Percentiles rank a stretch among this genome's conserved stretches.
phyloP scores from a whole-genome alignment of 2,113 vertebrate species.

The Rhadina sibilatrix region DNA sequence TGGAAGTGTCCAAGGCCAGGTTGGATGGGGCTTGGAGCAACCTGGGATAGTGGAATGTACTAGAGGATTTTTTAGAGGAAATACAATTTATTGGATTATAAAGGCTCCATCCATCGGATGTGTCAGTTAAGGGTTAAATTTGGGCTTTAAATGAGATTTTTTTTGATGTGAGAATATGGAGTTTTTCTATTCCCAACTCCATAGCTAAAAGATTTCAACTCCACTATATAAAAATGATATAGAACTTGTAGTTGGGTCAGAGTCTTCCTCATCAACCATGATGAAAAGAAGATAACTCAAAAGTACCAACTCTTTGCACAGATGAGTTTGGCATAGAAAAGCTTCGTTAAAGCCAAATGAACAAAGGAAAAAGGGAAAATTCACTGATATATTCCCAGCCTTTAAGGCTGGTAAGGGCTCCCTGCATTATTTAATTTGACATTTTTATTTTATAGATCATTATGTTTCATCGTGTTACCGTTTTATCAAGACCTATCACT shows the following conservation, averaged over 20 bases:
- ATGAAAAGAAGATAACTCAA: background rate
- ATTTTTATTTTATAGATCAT: background rate
- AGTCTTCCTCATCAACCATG: background rate
- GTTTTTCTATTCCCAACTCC: background rate
- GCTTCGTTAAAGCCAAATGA: background rate
- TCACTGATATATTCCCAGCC: background rate
- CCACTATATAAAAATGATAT: background rate
- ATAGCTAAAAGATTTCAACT: background rate
- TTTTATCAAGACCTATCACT: background rate
- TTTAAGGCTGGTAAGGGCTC: background rate
- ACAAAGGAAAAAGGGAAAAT: background rate
- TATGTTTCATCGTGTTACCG: background rate
- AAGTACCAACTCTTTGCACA: background rate
- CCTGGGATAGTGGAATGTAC: background rate
- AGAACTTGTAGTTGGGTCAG: background rate
- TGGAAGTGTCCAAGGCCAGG: background rate
- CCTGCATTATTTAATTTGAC: conserved; percentile 1
- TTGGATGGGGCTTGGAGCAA: fast-evolving
- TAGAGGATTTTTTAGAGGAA: background rate
- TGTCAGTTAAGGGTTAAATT: background rate
- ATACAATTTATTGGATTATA: background rate
- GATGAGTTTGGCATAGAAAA: background rate
- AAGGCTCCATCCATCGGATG: background rate
- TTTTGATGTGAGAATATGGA: background rate
- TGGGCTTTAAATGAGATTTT: background rate